These are phyloP conservation scores for Gadopsis marmoratus DNA, from an alignment of 2,797 vertebrate genomes.

Conservation along the genomic window DNA sequence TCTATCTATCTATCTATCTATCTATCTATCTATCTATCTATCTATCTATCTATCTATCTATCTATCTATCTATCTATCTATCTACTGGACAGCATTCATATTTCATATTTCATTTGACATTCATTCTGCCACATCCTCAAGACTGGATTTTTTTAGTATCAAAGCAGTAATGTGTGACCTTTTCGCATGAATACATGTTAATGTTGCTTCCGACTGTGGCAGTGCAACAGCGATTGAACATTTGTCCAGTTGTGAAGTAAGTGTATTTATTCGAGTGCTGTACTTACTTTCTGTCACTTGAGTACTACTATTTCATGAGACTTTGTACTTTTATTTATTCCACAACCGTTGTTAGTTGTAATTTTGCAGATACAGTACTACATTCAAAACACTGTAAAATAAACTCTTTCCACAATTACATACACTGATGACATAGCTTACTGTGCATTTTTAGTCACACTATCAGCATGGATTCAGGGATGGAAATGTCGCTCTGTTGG, in stretches of 20 bases:
- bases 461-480: no score
- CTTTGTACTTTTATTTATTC: background rate
- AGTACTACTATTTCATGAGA: background rate
- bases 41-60: conserved; percentile 6
- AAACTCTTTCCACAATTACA: background rate
- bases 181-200: conserved; percentile 4
- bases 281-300: background rate
- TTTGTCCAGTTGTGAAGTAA: background rate
- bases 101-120: conserved; percentile 15
- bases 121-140: conserved; percentile 2
- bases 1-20: no score
- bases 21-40: background rate
- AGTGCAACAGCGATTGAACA: background rate
- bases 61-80: background rate
- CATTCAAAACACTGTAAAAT: background rate
- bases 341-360: background rate
- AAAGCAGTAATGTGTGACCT: background rate
- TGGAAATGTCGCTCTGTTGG: no score
- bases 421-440: background rate
- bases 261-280: background rate
- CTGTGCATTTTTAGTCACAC: background rate
- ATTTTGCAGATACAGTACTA: background rate
- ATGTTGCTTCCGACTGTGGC: background rate
- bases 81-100: background rate
- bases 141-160: background rate